Base-by-base conservation (phyloP, 2,888 invertebrate species). In the Leucophora obtusa region DNA sequence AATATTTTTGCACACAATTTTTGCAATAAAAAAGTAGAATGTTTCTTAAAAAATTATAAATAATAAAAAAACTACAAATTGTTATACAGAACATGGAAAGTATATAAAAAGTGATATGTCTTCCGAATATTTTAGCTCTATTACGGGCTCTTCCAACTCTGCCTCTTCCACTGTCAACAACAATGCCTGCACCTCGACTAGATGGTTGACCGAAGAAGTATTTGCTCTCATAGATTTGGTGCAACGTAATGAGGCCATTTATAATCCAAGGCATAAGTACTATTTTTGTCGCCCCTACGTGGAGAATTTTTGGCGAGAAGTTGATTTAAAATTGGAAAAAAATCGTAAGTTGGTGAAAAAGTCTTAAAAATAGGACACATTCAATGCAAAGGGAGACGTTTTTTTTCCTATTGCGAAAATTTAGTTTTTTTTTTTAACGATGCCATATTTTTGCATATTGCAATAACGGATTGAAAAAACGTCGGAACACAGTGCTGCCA, bases 201-300 rank as follows among this genome's bases (percentile, higher is more conserved):
- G 89, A 17, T 89, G 89, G 89, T 82, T 89, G 0, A 89, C 89
- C 9, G 89, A 89, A 66, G 89, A 89, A 28, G 89, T 89, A 3
- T 89, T 89, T 60, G 87, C 86, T 72, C 78, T 90, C 77, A 89
- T 90, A 80, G 90, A 90, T 82, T 85, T 89, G 82, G 90, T 89
- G 21, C 88, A 88, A 73, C 85, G 87, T 54, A 89, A 89, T 85
- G 89, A 89, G 63, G 89, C 89, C 2, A 89, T 90, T 28, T 90
- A 90, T 75, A 90, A 90, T 86, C 88, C 90, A 0, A 82, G 89
- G 2, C 88, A 90, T 59, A 90, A 89, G 62, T 89, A 90, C 72
- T 90, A 90, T 77, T 89, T 89, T 62, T 90, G 89, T 76, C 86
- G 89, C 5, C 89, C 89, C 0, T 89, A 89, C 80, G 89, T 90